A percentile compares a stretch with the other conserved stretches of the same genome.
Evolutionary conservation across 2,113 vertebrate species (phyloP).

Genomic region (Malaclemys terrapin): DNA sequence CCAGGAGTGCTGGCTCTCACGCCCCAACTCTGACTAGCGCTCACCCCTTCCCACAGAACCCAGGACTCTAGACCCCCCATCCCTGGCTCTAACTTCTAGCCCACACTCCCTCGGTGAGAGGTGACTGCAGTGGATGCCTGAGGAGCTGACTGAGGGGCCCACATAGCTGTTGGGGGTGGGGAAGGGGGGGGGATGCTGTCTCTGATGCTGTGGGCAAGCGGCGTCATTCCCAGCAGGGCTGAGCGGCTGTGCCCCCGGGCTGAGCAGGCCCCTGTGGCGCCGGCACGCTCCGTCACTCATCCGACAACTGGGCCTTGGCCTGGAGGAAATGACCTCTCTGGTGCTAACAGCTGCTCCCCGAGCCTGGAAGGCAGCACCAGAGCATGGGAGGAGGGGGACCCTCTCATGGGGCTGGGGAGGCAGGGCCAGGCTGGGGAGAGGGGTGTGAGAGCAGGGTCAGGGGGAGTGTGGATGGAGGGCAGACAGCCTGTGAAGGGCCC

Average conservation of each 20-base stretch:
- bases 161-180: fast-evolving
- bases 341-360: neutral
- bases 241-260: neutral
- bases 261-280: no score
- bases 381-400: no score
- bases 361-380: neutral
- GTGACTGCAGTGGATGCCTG: fast-evolving
- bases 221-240: no score
- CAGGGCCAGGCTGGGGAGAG: no score
- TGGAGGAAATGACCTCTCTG: neutral
- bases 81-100: fast-evolving
- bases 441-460: no score
- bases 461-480: neutral
- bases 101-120: fast-evolving
- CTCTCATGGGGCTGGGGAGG: neutral
- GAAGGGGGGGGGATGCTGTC: fast-evolving
- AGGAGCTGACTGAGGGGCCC: neutral
- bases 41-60: neutral
- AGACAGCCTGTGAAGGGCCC: no score
- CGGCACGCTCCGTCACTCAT: neutral
- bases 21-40: neutral
- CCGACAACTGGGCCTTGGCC: neutral
- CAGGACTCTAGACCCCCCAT: no score
- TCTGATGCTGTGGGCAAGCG: no score
- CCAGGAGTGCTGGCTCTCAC: neutral